A percentile compares a stretch with the other conserved stretches of the same genome.
These are phyloP conservation scores for Melieria picta DNA, from an alignment of 2,888 invertebrate species.

Conservation along the genomic window DNA sequence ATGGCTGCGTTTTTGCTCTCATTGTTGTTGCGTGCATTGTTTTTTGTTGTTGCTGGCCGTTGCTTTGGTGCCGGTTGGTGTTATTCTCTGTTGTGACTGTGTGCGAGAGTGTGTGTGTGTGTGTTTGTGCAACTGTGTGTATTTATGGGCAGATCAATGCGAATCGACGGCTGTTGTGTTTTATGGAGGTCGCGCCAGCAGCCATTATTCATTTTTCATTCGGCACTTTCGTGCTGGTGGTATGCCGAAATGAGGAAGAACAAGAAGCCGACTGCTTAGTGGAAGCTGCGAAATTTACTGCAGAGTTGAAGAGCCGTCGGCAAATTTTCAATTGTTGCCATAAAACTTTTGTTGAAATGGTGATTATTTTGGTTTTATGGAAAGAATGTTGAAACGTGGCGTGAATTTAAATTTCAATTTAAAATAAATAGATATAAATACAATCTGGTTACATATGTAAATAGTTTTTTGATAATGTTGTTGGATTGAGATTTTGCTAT, in stretches of 20 bases:
- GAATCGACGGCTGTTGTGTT: slow-evolving; percentile 60
- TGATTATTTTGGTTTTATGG: no score
- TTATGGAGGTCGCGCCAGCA: slow-evolving; percentile 60
- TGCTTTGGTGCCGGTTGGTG: slow-evolving; percentile 42
- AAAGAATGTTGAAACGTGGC: no score
- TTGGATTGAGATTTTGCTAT: no score
- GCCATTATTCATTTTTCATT: slow-evolving; percentile 65
- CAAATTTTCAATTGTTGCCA: neutral
- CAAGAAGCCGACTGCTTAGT: neutral
- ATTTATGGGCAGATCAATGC: slow-evolving; percentile 61
- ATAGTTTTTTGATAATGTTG: no score
- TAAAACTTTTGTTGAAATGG: no score
- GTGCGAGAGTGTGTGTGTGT: slow-evolving; percentile 25
- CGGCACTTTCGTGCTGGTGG: neutral
- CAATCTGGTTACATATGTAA: neutral
- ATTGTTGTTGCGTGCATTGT: slow-evolving; percentile 4
- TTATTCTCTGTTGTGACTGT: slow-evolving; percentile 22
- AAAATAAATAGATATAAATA: neutral
- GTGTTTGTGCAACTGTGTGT: slow-evolving; percentile 42
- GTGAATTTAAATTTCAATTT: neutral
- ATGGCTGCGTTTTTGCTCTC: slow-evolving; percentile 46
- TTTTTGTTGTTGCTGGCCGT: slow-evolving; percentile 51
- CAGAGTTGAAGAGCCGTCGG: neutral
- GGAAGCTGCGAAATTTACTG: neutral
- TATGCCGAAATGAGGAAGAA: slow-evolving; percentile 2